phyloP scores from a whole-genome alignment of 92 coral and sea anemone genomes.

The Phenganax subtilis region DNA sequence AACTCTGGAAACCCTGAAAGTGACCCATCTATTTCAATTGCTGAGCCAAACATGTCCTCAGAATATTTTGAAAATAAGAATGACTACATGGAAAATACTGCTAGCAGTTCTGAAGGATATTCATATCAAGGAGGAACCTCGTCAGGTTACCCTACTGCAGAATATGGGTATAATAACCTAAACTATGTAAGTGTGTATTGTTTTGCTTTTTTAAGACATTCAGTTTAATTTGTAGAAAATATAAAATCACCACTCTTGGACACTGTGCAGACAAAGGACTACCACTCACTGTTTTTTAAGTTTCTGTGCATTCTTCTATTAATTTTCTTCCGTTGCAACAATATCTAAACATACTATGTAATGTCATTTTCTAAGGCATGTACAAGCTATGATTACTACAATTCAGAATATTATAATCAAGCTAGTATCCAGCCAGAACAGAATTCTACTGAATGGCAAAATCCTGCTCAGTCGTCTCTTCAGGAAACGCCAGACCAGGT shows the following conservation, averaged over 20 bases:
- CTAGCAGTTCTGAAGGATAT: background rate
- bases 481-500: constrained; percentile 16
- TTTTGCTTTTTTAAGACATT: background rate
- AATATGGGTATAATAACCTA: background rate
- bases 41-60: background rate
- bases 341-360: too few species aligned
- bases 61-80: constrained; percentile 11
- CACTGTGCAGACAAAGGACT: too few species aligned
- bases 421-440: background rate
- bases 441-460: background rate
- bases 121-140: background rate
- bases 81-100: background rate
- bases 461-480: background rate
- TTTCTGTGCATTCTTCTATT: too few species aligned
- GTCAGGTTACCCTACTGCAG: background rate
- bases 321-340: too few species aligned
- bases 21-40: background rate
- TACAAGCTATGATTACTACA: background rate
- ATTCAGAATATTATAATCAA: constrained; percentile 7
- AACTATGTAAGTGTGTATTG: constrained; percentile 4
- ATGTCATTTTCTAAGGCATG: background rate
- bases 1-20: background rate
- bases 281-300: too few species aligned
- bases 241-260: background rate
- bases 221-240: background rate